phyloP scores from a whole-genome alignment of 2,113 vertebrate genomes.

The Chinchilla lanigera region DNA sequence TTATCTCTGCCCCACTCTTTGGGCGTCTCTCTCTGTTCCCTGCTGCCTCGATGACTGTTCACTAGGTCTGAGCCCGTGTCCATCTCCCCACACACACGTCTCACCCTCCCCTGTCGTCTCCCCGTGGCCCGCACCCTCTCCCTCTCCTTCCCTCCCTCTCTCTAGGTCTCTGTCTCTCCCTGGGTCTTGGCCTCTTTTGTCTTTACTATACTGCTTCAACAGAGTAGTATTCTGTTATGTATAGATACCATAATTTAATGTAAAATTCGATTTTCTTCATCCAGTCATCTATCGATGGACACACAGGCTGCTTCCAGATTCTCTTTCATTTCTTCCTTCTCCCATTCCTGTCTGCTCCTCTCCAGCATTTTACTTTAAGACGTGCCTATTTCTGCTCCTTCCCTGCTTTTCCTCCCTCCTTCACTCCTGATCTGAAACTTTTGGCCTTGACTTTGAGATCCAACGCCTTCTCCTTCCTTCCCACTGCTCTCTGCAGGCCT shows the following conservation, averaged over 20 bases:
- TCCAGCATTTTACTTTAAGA: neutral
- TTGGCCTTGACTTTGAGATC: neutral
- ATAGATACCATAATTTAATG: too few species aligned
- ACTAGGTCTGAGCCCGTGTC: neutral
- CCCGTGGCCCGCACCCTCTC: neutral
- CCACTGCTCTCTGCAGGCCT: slow-evolving; percentile 82
- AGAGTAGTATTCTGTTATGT: too few species aligned
- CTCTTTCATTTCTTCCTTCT: neutral
- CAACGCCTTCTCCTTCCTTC: neutral
- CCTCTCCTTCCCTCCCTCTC: neutral
- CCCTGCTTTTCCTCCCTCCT: neutral
- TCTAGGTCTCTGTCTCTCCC: neutral
- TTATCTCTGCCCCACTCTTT: neutral
- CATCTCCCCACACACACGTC: too few species aligned
- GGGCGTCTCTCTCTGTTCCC: neutral
- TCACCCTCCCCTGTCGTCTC: neutral
- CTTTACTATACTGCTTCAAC: neutral
- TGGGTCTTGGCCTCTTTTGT: neutral
- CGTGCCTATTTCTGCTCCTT: neutral
- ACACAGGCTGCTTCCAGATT: neutral
- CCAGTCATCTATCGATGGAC: neutral
- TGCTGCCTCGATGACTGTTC: neutral
- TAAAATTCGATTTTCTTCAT: too few species aligned
- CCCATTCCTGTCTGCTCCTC: too few species aligned
- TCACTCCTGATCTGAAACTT: rapidly evolving